Base-by-base conservation (phyloP, 2,113 vertebrate species). In the Archilochus colubris region DNA sequence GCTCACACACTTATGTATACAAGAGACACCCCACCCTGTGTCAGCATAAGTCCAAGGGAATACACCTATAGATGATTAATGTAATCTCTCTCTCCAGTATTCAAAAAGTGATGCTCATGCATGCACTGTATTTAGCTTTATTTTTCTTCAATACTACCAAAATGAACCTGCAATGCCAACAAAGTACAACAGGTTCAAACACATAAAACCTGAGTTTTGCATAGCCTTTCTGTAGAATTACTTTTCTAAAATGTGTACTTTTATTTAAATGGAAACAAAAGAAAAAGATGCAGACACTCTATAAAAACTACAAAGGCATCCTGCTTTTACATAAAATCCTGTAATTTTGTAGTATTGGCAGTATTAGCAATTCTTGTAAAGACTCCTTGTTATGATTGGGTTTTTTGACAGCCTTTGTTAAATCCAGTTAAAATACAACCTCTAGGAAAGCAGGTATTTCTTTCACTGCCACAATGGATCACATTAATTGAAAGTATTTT, bases 351-450 rank as follows among this genome's bases (percentile, higher is more conserved):
- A 59, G 33, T 75, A n/a, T 48, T 86, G 80, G 28, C n/a, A 77
- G 3, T 54, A 85, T 62, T 69, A 89, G 74, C 27, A 87, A 30
- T 4, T 76, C 36, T 21, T 66, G 40, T 27, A 82, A 67, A 55
- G 27, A 40, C 30, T 30, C 14, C 13, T 50, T 82, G 17, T 24
- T 94, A 40, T 40, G 40, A 40, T 63, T 54, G 21, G 55, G 58
- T 72, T 89, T 88, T 91, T 67, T 59, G 28, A 68, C 57, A 84
- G 57, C 20, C 84, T 85, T 93, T 86, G 61, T 81, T 86, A 82
- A 43, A 73, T 36, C 44, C 3, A 40, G 22, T 38, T 76, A 85
- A 82, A 93, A 68, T 18, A 80, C 2, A 4, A n/a, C 33, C 82
- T 74, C 67, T 83, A 43, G 36, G 25, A 78, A 59, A 91, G 73